Conservation (phyloP, 2,797 vertebrate species). For the Saxicola maurus region DNA sequence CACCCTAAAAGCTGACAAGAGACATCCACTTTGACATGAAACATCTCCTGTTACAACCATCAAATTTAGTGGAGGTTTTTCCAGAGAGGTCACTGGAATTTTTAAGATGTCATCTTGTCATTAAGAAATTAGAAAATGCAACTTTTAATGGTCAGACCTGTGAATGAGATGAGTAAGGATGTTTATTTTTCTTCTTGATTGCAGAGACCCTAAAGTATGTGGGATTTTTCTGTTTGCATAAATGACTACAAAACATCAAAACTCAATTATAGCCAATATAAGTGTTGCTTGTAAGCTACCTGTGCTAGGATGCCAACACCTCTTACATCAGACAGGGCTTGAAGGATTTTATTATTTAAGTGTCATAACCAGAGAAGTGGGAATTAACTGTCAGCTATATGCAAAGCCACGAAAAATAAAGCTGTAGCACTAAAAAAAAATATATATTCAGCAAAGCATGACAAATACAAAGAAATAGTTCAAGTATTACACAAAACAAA, state of each 20-base stretch:
- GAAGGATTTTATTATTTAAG: slow-evolving; percentile 32
- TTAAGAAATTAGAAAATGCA: not conserved
- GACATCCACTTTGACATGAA: not conserved
- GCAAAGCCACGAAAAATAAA: slow-evolving; percentile 32
- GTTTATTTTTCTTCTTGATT: slow-evolving; percentile 11
- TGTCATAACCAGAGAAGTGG: slow-evolving; percentile 47
- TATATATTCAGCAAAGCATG: not conserved
- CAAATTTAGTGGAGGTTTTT: not conserved
- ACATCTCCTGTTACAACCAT: not conserved
- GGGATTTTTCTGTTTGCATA: not conserved
- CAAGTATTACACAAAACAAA: not conserved
- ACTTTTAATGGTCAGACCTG: not conserved
- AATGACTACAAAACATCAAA: not conserved
- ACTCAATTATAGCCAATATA: not conserved
- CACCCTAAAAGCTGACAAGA: not conserved
- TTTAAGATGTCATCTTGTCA: not conserved
- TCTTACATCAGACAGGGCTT: not conserved
- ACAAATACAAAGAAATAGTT: not conserved
- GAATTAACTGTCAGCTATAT: slow-evolving; percentile 41
- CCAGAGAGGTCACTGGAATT: not conserved
- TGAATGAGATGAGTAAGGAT: not conserved
- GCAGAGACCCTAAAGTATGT: not conserved
- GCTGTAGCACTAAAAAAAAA: not conserved
- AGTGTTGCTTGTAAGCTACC: not conserved
- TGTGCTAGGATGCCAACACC: not conserved